A percentile compares a stretch with the other conserved stretches of the same genome.
These are phyloP conservation scores for Charina bottae DNA, from an alignment of 2,113 vertebrate species.

Conservation along the genomic window DNA sequence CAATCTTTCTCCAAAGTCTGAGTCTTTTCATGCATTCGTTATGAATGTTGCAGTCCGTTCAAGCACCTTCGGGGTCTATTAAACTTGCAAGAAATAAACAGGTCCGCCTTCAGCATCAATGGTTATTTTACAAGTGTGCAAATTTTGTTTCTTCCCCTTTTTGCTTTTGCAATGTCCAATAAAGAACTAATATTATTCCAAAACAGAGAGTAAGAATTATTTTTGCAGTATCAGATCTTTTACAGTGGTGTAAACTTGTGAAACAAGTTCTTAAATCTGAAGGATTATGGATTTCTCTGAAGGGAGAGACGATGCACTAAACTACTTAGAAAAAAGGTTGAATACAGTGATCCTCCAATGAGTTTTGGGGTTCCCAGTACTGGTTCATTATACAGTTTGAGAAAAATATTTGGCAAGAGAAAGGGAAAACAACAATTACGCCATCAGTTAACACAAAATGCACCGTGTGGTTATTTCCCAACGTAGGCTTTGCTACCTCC, in stretches of 20 bases:
- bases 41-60: slow-evolving; percentile 44
- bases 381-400: neutral
- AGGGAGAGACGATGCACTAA: neutral
- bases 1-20: neutral
- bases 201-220: slow-evolving; percentile 34
- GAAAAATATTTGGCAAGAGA: neutral
- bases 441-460: neutral
- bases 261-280: neutral
- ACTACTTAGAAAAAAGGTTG: neutral
- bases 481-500: too few species aligned
- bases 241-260: neutral
- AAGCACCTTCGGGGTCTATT: slow-evolving; percentile 44
- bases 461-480: too few species aligned
- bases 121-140: slow-evolving; percentile 69
- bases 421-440: neutral
- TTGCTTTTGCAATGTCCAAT: slow-evolving; percentile 73
- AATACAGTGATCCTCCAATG: neutral
- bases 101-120: slow-evolving; percentile 61
- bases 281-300: neutral
- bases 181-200: slow-evolving; percentile 71
- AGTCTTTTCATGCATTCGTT: slow-evolving; percentile 8
- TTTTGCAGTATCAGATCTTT: slow-evolving; percentile 34
- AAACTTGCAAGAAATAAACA: slow-evolving; percentile 43
- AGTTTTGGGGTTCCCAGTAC: neutral
- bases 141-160: slow-evolving; percentile 70